These are phyloP conservation scores for Escarpia spicata DNA, from an alignment of 2,888 invertebrate species.

Conservation along the genomic window DNA sequence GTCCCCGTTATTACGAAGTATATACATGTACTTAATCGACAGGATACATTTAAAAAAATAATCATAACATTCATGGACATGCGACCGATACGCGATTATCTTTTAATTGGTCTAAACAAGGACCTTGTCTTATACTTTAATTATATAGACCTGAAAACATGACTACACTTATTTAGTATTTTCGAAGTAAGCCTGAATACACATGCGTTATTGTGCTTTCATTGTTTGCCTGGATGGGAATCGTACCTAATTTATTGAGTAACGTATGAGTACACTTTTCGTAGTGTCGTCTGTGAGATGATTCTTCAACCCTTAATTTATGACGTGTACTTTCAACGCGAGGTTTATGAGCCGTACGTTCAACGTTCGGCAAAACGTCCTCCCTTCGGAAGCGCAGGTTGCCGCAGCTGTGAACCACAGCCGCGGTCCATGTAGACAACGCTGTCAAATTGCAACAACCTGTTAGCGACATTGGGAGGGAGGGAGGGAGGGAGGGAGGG, in stretches of 20 bases:
- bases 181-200: background rate
- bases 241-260: background rate
- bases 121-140: too few species aligned
- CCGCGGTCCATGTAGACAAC: background rate
- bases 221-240: background rate
- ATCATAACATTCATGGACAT: too few species aligned
- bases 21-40: too few species aligned
- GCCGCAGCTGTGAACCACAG: background rate
- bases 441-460: background rate
- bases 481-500: too few species aligned
- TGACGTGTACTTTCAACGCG: background rate
- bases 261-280: background rate
- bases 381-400: background rate
- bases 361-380: background rate
- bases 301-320: background rate
- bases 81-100: too few species aligned
- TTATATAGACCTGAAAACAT: too few species aligned
- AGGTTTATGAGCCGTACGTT: background rate
- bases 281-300: too few species aligned
- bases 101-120: too few species aligned
- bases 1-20: too few species aligned
- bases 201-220: background rate
- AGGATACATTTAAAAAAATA: too few species aligned
- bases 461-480: too few species aligned
- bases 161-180: background rate